Evolutionary conservation across 2,797 vertebrate species (phyloP).

Genomic region (Brachyalestes nurse): DNA sequence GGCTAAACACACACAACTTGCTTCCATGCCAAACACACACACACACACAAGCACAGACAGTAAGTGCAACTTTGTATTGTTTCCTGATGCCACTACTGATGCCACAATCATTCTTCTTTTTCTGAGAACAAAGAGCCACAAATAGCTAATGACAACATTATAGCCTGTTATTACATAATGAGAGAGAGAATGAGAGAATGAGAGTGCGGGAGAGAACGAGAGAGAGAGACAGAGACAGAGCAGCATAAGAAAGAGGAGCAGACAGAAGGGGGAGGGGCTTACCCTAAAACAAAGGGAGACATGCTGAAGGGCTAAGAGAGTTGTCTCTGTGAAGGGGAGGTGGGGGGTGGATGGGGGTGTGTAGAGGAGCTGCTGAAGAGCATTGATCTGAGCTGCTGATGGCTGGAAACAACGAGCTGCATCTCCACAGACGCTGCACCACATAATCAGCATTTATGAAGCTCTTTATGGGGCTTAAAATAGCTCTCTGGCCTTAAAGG

Average conservation of each 20-base stretch:
- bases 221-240: neutral
- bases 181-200: neutral
- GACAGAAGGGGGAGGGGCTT: neutral
- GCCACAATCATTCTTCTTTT: conserved; percentile 31
- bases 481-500: neutral
- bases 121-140: conserved; percentile 47
- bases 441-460: conserved; percentile 9
- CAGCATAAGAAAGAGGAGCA: neutral
- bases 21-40: too few relatives aligned
- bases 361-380: conserved; percentile 18
- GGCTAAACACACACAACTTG: too few relatives aligned
- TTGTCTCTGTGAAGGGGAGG: conserved; percentile 25
- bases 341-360: too few relatives aligned
- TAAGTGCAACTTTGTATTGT: conserved; percentile 22
- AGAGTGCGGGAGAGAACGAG: neutral
- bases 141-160: conserved; percentile 44
- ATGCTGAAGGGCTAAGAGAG: neutral
- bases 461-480: too few relatives aligned
- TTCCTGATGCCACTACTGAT: conserved; percentile 33
- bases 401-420: neutral
- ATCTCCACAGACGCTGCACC: conserved; percentile 6
- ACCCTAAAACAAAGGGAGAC: neutral
- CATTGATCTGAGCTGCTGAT: conserved; percentile 39
- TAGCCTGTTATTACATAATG: conserved; percentile 34
- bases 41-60: too few relatives aligned